A percentile compares a stretch with the other conserved stretches of the same genome.
Conservation (phyloP, 2,113 vertebrate genomes). For the Hiodon tergisus region DNA sequence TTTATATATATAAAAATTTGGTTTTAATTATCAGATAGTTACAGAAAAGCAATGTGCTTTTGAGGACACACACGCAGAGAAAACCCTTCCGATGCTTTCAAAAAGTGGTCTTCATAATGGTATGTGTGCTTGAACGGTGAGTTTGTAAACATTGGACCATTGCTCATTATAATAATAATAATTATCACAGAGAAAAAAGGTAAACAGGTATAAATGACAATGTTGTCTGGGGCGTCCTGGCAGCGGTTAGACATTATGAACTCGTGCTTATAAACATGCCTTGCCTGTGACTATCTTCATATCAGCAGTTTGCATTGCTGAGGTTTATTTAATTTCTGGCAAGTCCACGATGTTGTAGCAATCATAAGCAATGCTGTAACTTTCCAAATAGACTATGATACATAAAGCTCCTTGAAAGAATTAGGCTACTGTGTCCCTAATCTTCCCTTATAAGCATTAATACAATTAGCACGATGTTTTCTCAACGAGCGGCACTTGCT, state of each 20-base stretch:
- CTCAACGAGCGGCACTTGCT: neutral
- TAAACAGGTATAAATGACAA: too few relatives aligned
- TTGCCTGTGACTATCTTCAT: too few relatives aligned
- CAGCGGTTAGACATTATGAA: neutral
- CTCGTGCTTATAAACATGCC: neutral
- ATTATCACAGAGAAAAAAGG: too few relatives aligned
- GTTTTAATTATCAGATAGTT: neutral
- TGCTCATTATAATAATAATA: too few relatives aligned
- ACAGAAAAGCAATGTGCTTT: too few relatives aligned
- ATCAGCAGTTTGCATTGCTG: too few relatives aligned
- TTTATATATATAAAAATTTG: neutral
- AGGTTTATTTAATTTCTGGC: neutral
- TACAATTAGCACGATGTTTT: conserved; percentile 13
- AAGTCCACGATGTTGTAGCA: neutral
- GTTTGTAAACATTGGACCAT: too few relatives aligned
- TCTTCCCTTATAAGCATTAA: conserved; percentile 23
- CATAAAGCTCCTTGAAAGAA: conserved; percentile 11
- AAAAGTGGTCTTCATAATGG: too few relatives aligned
- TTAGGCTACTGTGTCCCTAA: conserved; percentile 32
- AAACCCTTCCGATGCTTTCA: too few relatives aligned
- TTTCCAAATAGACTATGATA: neutral
- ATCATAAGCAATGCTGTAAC: neutral
- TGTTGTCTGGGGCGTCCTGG: too few relatives aligned
- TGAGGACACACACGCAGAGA: too few relatives aligned
- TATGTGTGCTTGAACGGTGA: too few relatives aligned